Conservation (phyloP, 2,888 invertebrate species). For the Drosophila prolongata region DNA sequence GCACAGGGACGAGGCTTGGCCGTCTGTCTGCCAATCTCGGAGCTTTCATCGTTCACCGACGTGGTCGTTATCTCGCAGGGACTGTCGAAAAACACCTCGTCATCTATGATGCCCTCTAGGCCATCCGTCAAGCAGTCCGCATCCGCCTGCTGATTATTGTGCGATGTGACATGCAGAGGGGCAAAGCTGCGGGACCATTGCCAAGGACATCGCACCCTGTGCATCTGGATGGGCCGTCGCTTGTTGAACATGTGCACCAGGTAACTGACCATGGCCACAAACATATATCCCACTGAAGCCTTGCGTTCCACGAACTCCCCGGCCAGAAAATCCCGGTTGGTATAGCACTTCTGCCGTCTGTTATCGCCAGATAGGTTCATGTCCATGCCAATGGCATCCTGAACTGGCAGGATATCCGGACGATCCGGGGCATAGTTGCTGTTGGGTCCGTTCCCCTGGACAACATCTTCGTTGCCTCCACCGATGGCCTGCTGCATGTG, state of each 20-base stretch:
- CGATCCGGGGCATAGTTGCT: slow-evolving; percentile 71
- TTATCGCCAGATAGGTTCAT: slow-evolving; percentile 12
- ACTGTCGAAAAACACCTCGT: slow-evolving; percentile 86
- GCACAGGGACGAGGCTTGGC: slow-evolving; percentile 33
- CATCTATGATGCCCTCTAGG: slow-evolving; percentile 84
- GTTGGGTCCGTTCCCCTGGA: slow-evolving; percentile 16
- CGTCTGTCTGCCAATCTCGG: slow-evolving; percentile 24
- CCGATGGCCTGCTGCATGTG: slow-evolving; percentile 26
- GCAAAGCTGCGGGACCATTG: slow-evolving; percentile 91
- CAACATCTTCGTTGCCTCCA: slow-evolving; percentile 4
- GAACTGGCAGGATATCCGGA: slow-evolving; percentile 83
- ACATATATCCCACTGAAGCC: slow-evolving; percentile 82
- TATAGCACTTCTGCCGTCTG: slow-evolving; percentile 37
- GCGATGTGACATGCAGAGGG: slow-evolving; percentile 84
- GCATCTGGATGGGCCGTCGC: slow-evolving; percentile 52
- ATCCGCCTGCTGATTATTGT: slow-evolving; percentile 23
- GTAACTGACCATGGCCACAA: slow-evolving; percentile 81
- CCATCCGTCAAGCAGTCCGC: slow-evolving; percentile 78
- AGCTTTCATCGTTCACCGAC: slow-evolving; percentile 34
- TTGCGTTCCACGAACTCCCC: slow-evolving; percentile 84
- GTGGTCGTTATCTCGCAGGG: slow-evolving; percentile 57
- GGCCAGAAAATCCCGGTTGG: slow-evolving; percentile 63
- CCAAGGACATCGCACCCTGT: slow-evolving; percentile 55
- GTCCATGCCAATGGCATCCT: slow-evolving; percentile 71
- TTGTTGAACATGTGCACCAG: slow-evolving; percentile 86